Base-by-base conservation (phyloP, 1,140 invertebrate genomes). In the Hypothenemus hampei region DNA sequence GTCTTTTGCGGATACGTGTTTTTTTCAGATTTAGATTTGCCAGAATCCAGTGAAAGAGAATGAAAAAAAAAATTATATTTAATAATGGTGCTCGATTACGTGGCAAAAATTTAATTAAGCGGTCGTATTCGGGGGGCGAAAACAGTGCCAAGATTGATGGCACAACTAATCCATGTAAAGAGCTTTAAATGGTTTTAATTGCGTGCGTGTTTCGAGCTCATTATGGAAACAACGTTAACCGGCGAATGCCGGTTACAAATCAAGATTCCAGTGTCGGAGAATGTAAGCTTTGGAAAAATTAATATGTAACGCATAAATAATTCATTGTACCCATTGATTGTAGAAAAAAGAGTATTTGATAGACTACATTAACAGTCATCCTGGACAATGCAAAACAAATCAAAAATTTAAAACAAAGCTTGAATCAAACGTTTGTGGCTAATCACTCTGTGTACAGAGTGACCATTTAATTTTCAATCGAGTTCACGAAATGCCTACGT, bases 161-260 rank as follows among this genome's bases (percentile, higher is more conserved):
- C 50, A 53, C 26, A 44, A 43, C 40, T 53, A 53, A 53, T 53
- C 50, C 50, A 33, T 53, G 50, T 44, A 53, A 53, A 53, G 50
- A 53, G 50, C 50, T 45, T 53, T 53, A 53, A 53, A 53, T 53
- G 50, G 50, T 53, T 53, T 53, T 53, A 53, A 53, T 53, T 53
- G 50, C 40, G 40, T 53, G 50, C 50, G 50, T 53, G 50, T 45
- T 45, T 24, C 11, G 41, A 45, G 40, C 41, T 53, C 50, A 53
- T 53, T 53, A 53, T 53, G 50, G 39, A 24, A 33, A 53, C 50
- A 45, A 45, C 37, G 41, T 29, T 16, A 29, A 22, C 41, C 41
- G 50, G 37, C 45, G 50, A 43, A 36, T 33, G 41, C 3, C 40
- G 26, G 26, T 53, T 44, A 53, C 50, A 53, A 53, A 51, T 51